Conservation (phyloP, 2,797 vertebrate genomes). For the Neosalanx taihuensis region DNA sequence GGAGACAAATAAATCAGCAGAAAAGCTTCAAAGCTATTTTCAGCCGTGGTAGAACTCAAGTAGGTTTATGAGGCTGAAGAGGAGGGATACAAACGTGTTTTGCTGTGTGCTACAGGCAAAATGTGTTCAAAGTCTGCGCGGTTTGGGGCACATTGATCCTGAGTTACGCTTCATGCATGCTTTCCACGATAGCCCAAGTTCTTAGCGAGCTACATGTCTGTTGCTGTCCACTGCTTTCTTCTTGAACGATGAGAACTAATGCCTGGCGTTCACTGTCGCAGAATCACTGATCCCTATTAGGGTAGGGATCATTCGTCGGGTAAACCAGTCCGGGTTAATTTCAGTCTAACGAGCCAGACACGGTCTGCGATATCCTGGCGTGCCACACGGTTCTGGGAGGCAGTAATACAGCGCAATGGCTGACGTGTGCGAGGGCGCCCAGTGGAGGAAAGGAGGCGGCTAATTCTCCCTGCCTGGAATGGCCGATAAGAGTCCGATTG, state of each 20-base stretch:
- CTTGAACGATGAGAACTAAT: slow-evolving; percentile 1
- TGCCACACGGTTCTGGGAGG: slow-evolving; percentile 54
- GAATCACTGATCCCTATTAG: slow-evolving; percentile 30
- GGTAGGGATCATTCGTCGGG: slow-evolving; percentile 55
- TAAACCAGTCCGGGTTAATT: slow-evolving; percentile 39
- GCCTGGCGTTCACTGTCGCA: slow-evolving; percentile 35
- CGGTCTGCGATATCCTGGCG: slow-evolving; percentile 49
- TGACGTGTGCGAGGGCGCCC: slow-evolving; percentile 47
- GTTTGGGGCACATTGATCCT: not conserved
- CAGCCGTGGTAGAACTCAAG: not conserved
- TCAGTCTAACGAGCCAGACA: slow-evolving; percentile 47
- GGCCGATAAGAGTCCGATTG: slow-evolving; percentile 67
- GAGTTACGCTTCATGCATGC: not conserved
- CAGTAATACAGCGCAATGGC: slow-evolving; percentile 61
- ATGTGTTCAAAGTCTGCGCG: not conserved
- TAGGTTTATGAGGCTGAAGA: not conserved
- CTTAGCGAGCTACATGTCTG: too few species aligned
- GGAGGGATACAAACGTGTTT: not conserved
- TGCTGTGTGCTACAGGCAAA: too few species aligned
- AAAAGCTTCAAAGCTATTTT: slow-evolving; percentile 10
- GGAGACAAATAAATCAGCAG: slow-evolving; percentile 25
- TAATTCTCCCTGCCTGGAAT: slow-evolving; percentile 63
- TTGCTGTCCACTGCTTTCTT: not conserved
- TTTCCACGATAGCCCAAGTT: not conserved
- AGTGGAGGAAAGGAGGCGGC: slow-evolving; percentile 53